Base-by-base conservation (phyloP, 2,797 vertebrate species). In the Rachycentron canadum region DNA sequence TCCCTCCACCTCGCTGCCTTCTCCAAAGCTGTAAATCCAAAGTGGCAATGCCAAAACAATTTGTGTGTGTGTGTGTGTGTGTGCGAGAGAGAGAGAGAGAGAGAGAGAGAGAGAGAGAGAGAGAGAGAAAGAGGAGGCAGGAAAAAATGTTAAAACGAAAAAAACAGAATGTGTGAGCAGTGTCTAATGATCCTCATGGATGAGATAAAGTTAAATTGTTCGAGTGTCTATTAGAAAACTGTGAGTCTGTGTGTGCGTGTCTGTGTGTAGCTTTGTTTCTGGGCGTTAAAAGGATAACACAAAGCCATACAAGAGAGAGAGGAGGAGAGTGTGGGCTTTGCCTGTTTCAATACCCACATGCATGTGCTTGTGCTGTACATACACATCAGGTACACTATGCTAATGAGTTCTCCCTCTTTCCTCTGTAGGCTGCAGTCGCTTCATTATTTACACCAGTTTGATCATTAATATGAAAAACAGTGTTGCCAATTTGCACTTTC, bases 391-490 rank as follows among this genome's bases (percentile, higher is more conserved):
- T 53, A 30, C 47, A 40, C 21, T 30, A 68, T 60, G 49, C 45
- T 79, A 79, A 89, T 78, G 55, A 76, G 65, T 41, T 45, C 16
- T 11, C 4, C 19, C 12, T 75, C 67, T 34, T 61, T 34, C 69
- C 70, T 81, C 79, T 65, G 50, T 25, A 32, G 69, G 68, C 75
- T 57, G 76, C 66, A 38, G 19, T 34, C 34, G 28, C 62, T 89
- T 83, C 78, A 90, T 92, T 86, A 90, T 90, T 92, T 88, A 88
- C 67, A 80, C 25, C 56, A 53, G 79, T 57, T 58, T 57, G 30
- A 38, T 81, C 77, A 73, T 82, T 84, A 79, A 87, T 81, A 71
- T 77, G 52, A 70, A 71, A 77, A 81, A 57, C 63, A 26, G 12
- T 43, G 83, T 81, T 74, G 76, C 50, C 71, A 57, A 69, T 86